Percentiles rank a stretch among this genome's conserved stretches.
phyloP scores from a whole-genome alignment of 2,888 invertebrate species.

The Mythimna loreyi region DNA sequence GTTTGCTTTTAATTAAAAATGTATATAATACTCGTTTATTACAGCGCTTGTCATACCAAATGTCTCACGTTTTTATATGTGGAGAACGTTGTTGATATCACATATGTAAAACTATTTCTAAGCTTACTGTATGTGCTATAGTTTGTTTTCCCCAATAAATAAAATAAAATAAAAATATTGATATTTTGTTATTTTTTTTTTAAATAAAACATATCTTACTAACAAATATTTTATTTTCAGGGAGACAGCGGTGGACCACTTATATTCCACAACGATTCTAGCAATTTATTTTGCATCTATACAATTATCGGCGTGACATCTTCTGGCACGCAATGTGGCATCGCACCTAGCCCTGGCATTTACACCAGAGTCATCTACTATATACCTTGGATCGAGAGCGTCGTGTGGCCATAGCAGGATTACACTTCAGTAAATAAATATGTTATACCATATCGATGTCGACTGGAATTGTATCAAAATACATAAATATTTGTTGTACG shows the following conservation, averaged over 20 bases:
- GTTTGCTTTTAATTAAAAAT: no score
- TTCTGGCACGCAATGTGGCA: conserved; percentile 34
- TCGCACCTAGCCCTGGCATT: conserved; percentile 19
- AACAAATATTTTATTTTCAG: conserved; percentile 6
- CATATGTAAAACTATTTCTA: no score
- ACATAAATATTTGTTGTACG: conserved; percentile 61
- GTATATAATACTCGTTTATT: no score
- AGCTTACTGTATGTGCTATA: no score
- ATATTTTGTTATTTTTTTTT: no score
- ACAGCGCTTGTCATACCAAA: no score
- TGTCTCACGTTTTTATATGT: no score
- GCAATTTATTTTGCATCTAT: conserved; percentile 3
- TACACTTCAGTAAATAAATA: conserved; percentile 18
- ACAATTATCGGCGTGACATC: conserved; percentile 38
- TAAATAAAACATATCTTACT: background rate
- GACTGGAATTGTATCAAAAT: conserved; percentile 62
- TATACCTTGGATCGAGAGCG: conserved; percentile 32
- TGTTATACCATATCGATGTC: conserved; percentile 62
- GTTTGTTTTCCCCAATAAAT: no score
- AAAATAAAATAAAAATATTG: no score
- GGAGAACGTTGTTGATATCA: no score
- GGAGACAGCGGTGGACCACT: conserved; percentile 51
- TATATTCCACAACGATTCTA: conserved; percentile 15
- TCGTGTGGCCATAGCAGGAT: conserved; percentile 25
- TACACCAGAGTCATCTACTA: conserved; percentile 25